Base-by-base conservation (phyloP, 1,140 invertebrate species). In the Brachionus koreanus region DNA sequence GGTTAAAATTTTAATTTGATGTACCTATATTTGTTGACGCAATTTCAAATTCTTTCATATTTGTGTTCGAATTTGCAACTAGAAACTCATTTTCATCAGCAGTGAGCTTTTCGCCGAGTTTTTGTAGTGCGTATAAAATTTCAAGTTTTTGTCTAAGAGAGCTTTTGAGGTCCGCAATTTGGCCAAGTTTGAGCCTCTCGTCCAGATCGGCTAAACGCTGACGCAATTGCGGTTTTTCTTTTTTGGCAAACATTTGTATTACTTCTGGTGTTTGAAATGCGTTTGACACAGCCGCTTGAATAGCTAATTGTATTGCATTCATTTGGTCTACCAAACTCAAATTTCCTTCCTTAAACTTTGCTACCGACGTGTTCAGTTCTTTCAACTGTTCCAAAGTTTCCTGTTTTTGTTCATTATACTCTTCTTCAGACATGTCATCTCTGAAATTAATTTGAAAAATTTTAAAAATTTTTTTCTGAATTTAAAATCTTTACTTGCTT, bases 261-360 rank as follows among this genome's bases (percentile, higher is more conserved):
- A 93, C 92, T 87, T 92, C 92, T 33, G 93, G 93, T 5, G 93
- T 94, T 87, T 93, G 90, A 85, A 94, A 94, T 7, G 93, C 93
- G 86, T 92, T 88, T 83, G 92, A 92, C 29, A 94, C 93, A 72
- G 93, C 92, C 85, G 92, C 92, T 88, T 92, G 92, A 67, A 92
- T 93, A 7, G 93, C 92, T 92, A 93, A 83, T 86, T 92, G 92
- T 88, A 93, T 91, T 7, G 90, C 89, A 85, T 90, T 91, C 10
- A 93, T 84, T 65, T 92, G 86, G 88, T 93, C 92, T 12, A 93
- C 89, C 52, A 94, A 85, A 46, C 92, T 92, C 75, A 93, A 90
- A 86, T 93, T 90, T 33, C 93, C 93, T 82, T 85, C 85, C 74
- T 87, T 76, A 86, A 94, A 90, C 87, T 92, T 91, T 67, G 89